Evolutionary conservation across 2,888 invertebrate genomes (phyloP).

Genomic region (Acronicta aceris): DNA sequence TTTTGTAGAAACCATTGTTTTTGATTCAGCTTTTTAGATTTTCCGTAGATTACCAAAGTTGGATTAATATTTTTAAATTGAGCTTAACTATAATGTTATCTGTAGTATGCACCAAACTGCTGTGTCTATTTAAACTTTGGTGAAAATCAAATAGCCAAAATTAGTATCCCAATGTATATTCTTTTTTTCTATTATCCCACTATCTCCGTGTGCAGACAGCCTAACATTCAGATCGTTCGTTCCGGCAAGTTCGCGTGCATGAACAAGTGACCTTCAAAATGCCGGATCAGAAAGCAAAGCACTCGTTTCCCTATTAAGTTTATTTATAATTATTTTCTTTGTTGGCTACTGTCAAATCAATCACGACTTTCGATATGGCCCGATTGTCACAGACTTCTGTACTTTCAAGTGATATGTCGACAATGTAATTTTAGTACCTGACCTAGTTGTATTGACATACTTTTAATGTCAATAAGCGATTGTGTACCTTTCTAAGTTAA

Average conservation of each 20-base stretch:
- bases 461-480: slow-evolving; percentile 9
- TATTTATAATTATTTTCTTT: slow-evolving; percentile 68
- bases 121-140: no score
- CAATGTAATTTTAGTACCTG: slow-evolving; percentile 12
- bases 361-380: slow-evolving; percentile 58
- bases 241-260: slow-evolving; percentile 47
- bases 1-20: no score
- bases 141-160: no score
- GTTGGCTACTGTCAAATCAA: slow-evolving; percentile 53
- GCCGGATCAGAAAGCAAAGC: slow-evolving; percentile 64
- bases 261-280: slow-evolving; percentile 55
- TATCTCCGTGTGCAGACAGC: slow-evolving; percentile 14
- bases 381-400: slow-evolving; percentile 22
- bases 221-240: slow-evolving; percentile 35
- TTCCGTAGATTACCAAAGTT: no score
- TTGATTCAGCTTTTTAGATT: no score
- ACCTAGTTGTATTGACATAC: slow-evolving; percentile 30
- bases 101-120: no score
- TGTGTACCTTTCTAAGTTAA: slow-evolving; percentile 19
- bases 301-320: slow-evolving; percentile 66
- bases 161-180: no score
- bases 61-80: no score
- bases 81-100: no score
- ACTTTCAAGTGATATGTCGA: slow-evolving; percentile 20
- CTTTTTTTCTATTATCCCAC: not conserved